Evolutionary conservation across 1,140 invertebrate genomes (phyloP).

Genomic region (Ooceraea biroi): DNA sequence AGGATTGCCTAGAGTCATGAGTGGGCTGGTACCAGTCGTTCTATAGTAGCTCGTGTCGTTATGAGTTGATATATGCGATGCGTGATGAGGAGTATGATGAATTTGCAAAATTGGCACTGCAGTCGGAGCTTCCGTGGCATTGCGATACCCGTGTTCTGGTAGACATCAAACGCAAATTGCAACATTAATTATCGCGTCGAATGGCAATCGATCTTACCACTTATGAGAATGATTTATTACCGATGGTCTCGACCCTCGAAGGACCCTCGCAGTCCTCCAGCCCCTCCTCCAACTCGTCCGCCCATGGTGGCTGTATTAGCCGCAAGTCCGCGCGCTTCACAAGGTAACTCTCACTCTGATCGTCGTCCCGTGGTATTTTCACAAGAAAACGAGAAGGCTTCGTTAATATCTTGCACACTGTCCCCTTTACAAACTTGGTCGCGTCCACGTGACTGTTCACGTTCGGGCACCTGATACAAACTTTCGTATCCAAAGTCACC

Average conservation of each 20-base stretch:
- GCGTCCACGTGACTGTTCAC: conserved; percentile 45
- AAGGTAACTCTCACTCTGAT: conserved; percentile 85
- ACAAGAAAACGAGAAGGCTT: conserved; percentile 93
- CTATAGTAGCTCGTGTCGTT: conserved; percentile 83
- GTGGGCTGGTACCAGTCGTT: conserved; percentile 86
- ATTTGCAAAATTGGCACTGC: conserved; percentile 81
- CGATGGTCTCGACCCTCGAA: conserved; percentile 77
- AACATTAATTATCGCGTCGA: background rate
- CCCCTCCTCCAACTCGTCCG: conserved; percentile 94
- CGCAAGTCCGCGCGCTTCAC: conserved; percentile 95
- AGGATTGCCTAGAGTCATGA: conserved; percentile 85
- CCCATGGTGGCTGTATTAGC: conserved; percentile 97
- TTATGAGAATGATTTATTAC: conserved; percentile 63
- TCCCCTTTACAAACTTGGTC: conserved; percentile 93
- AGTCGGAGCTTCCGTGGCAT: conserved; percentile 81
- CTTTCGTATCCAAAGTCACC: conserved; percentile 89
- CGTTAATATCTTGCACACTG: conserved; percentile 91
- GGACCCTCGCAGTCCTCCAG: conserved; percentile 81
- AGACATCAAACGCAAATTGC: conserved; percentile 8
- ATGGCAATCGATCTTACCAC: background rate
- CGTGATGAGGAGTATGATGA: conserved; percentile 80
- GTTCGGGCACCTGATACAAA: conserved; percentile 87
- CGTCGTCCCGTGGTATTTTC: conserved; percentile 87
- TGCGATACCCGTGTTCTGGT: conserved; percentile 82
- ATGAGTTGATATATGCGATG: conserved; percentile 81